Percentiles rank a stretch among this genome's conserved stretches.
Conservation (phyloP, 2,797 vertebrate species). For the Lepus townsendii region DNA sequence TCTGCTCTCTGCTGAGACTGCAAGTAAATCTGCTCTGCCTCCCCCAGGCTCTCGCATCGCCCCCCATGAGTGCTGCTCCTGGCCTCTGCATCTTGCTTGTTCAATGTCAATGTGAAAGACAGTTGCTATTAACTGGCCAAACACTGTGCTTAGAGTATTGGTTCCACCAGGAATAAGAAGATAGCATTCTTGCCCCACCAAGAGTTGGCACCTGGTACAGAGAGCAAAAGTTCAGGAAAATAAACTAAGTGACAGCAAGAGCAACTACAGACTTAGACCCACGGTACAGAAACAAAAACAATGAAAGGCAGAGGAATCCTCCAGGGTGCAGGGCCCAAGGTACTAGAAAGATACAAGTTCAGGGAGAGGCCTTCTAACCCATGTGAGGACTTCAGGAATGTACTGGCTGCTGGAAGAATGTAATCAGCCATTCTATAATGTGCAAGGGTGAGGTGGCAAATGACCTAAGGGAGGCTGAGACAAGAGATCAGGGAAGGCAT, state of each 20-base stretch:
- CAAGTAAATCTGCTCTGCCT: neutral
- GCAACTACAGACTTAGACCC: neutral
- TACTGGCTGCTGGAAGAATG: neutral
- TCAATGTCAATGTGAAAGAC: neutral
- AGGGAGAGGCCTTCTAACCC: neutral
- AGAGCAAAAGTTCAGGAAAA: neutral
- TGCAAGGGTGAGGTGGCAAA: neutral
- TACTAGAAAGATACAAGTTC: neutral
- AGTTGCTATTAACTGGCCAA: neutral
- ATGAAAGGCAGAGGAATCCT: neutral
- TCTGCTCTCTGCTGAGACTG: no score
- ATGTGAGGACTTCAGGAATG: no score
- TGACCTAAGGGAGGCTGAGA: neutral
- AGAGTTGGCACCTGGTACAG: neutral
- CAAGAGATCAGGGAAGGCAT: no score
- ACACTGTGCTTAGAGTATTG: neutral
- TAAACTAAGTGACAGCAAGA: neutral
- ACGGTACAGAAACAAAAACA: neutral
- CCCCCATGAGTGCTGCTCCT: neutral
- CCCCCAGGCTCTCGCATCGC: rapidly evolving
- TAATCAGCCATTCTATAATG: neutral
- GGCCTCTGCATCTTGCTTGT: neutral
- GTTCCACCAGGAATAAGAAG: no score
- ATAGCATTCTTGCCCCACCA: neutral
- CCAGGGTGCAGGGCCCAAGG: no score